Evolutionary conservation across 2,113 vertebrate species (phyloP).

Genomic region (Tursiops truncatus): DNA sequence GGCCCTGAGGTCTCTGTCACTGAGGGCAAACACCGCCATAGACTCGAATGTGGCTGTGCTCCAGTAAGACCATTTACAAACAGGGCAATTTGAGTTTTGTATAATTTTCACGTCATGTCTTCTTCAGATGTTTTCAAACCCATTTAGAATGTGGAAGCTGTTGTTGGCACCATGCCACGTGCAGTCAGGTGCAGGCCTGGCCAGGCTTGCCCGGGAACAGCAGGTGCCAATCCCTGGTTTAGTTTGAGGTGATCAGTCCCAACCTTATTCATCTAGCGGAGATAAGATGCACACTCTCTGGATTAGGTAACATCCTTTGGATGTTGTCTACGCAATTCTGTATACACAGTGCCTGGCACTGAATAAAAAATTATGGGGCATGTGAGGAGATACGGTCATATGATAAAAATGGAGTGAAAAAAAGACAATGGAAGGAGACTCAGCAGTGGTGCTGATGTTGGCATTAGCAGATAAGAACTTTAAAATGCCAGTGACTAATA

Average conservation of each 20-base stretch:
- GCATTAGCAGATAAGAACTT: background rate
- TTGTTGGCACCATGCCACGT: background rate
- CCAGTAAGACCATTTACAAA: no score
- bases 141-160: background rate
- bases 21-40: no score
- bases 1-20: rapidly evolving
- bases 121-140: background rate
- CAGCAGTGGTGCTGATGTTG: rapidly evolving
- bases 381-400: background rate
- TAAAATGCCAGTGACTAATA: background rate
- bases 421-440: background rate
- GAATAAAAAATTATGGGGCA: no score
- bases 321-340: rapidly evolving
- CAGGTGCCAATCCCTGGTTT: background rate
- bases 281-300: rapidly evolving
- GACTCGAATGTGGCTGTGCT: rapidly evolving
- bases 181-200: no score
- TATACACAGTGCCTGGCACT: background rate
- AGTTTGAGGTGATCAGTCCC: background rate
- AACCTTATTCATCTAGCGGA: background rate
- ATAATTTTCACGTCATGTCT: background rate
- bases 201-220: background rate
- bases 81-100: background rate
- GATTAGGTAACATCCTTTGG: rapidly evolving
- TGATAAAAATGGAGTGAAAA: background rate